These are phyloP conservation scores for Sminthurides aquaticus DNA, from an alignment of 2,888 invertebrate species.

Conservation along the genomic window DNA sequence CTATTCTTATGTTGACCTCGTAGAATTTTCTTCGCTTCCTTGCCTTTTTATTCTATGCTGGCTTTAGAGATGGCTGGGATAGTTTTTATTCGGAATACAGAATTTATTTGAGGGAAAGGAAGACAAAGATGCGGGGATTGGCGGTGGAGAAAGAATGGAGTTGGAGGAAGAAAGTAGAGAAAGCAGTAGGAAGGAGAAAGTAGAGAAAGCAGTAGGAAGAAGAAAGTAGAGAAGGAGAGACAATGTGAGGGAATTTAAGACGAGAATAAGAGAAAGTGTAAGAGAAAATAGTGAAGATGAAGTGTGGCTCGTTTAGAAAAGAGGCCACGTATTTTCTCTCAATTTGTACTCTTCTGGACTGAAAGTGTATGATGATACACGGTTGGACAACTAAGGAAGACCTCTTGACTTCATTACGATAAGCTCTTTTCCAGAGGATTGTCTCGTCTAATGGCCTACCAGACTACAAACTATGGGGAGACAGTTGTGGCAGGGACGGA, in stretches of 20 bases:
- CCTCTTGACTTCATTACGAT: conserved; percentile 5
- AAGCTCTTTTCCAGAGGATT: background rate
- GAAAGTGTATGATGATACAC: background rate
- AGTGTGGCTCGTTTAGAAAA: background rate
- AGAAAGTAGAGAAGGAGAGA: too few species aligned
- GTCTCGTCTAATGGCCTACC: background rate
- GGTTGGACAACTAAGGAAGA: background rate
- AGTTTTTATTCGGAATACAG: too few species aligned
- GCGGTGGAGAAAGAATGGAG: too few species aligned
- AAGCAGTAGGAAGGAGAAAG: too few species aligned
- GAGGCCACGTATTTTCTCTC: background rate
- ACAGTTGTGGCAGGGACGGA: background rate
- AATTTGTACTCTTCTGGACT: background rate
- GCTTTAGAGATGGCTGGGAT: too few species aligned
- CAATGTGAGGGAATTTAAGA: too few species aligned
- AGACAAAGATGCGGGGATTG: too few species aligned
- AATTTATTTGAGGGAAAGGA: background rate
- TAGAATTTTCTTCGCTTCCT: background rate
- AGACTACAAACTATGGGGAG: background rate
- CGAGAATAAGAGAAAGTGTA: too few species aligned
- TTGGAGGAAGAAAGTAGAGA: too few species aligned
- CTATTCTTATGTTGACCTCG: background rate
- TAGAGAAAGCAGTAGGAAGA: too few species aligned
- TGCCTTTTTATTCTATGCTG: too few species aligned
- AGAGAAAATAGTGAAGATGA: too few species aligned